Percentiles rank a stretch among this genome's conserved stretches.
These are phyloP conservation scores for Tragelaphus scriptus DNA, from an alignment of 2,113 vertebrate genomes.

Conservation along the genomic window DNA sequence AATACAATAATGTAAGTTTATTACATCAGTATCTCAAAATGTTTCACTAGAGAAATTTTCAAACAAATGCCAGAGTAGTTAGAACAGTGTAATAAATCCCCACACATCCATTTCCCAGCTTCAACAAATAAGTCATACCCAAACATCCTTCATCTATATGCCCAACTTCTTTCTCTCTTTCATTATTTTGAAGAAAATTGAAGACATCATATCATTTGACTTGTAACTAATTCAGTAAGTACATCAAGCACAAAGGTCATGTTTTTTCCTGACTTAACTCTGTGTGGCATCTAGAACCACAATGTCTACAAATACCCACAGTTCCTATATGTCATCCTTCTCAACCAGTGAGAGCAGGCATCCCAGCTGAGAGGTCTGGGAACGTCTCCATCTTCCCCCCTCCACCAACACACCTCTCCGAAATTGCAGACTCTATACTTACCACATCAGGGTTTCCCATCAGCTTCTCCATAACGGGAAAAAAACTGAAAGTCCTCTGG, in stretches of 20 bases:
- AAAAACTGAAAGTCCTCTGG: slow-evolving; percentile 9
- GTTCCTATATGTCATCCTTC: not conserved
- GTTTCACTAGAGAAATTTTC: not conserved
- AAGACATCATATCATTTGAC: not conserved
- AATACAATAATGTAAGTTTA: not conserved
- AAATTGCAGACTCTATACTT: not conserved
- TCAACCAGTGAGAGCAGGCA: not conserved
- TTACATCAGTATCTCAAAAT: not conserved
- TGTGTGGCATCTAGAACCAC: not conserved
- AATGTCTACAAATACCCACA: not conserved
- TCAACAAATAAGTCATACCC: not conserved
- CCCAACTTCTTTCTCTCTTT: not conserved
- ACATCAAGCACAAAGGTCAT: not conserved
- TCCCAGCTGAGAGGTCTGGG: not conserved
- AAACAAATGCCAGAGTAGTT: not conserved
- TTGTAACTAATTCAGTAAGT: not conserved
- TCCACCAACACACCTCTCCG: not conserved
- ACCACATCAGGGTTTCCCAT: not conserved
- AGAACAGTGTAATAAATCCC: not conserved
- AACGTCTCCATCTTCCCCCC: not conserved
- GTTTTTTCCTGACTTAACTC: not conserved
- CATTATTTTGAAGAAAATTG: not conserved
- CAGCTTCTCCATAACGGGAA: not conserved
- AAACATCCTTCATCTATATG: not conserved
- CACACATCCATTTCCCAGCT: not conserved